Evolutionary conservation across 1,140 invertebrate species (phyloP).

Genomic region (Drosophila nigromelanica): DNA sequence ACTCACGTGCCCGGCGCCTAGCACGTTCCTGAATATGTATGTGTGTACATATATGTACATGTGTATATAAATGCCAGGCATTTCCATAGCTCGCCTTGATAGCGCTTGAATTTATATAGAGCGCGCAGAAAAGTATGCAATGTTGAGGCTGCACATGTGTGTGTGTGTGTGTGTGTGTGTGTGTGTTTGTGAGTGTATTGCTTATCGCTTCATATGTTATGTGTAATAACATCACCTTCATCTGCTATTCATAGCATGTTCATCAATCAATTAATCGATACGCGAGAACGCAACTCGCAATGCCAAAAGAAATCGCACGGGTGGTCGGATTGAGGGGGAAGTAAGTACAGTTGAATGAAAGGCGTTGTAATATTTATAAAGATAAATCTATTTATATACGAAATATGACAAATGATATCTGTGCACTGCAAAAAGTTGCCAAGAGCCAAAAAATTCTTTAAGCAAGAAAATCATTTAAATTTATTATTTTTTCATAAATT

Average conservation of each 20-base stretch:
- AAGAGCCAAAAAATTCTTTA: neutral
- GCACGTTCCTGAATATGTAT: slow-evolving; percentile 4
- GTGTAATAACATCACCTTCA: slow-evolving; percentile 57
- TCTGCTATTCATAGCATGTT: slow-evolving; percentile 72
- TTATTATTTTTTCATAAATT: no score
- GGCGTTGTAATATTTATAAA: slow-evolving; percentile 35
- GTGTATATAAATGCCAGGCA: slow-evolving; percentile 5
- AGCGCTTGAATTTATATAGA: slow-evolving; percentile 42
- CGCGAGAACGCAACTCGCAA: slow-evolving; percentile 34
- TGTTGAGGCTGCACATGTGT: slow-evolving; percentile 14
- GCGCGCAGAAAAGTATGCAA: slow-evolving; percentile 38
- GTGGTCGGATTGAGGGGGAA: neutral
- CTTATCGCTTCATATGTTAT: slow-evolving; percentile 52
- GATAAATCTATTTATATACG: slow-evolving; percentile 15
- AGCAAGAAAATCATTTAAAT: neutral
- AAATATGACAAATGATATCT: slow-evolving; percentile 27
- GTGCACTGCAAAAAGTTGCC: neutral
- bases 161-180: slow-evolving; percentile 10
- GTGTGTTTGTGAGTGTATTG: slow-evolving; percentile 31
- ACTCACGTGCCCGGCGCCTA: slow-evolving; percentile 46
- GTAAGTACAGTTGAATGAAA: slow-evolving; percentile 10
- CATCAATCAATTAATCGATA: slow-evolving; percentile 78
- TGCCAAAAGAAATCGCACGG: slow-evolving; percentile 20
- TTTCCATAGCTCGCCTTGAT: slow-evolving; percentile 12
- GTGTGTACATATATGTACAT: neutral